Percentiles rank a stretch among this genome's conserved stretches.
Evolutionary conservation across 2,797 vertebrate genomes (phyloP).

Genomic region (Sebastes hubbsi): DNA sequence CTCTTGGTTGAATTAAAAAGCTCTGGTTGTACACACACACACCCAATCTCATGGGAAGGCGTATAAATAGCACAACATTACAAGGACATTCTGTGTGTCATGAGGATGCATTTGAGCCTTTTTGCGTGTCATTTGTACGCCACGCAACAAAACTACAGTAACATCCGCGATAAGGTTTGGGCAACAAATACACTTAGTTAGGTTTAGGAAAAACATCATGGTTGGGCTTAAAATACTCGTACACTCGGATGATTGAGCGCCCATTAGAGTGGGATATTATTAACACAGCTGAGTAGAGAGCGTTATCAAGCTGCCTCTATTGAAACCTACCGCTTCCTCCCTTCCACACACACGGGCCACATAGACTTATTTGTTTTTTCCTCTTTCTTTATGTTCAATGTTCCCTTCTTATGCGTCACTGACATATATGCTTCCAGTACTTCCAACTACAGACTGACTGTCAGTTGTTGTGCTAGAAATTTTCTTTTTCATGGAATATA

Average conservation of each 20-base stretch:
- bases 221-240: no score
- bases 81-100: no score
- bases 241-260: slow-evolving; percentile 64
- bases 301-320: slow-evolving; percentile 59
- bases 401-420: neutral
- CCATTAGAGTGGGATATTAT: slow-evolving; percentile 73
- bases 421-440: neutral
- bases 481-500: neutral
- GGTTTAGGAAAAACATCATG: no score
- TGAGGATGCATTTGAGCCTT: no score
- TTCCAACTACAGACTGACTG: neutral
- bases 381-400: neutral
- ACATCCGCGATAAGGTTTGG: no score
- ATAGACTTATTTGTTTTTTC: neutral
- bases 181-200: no score
- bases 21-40: neutral
- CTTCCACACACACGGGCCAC: neutral
- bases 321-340: slow-evolving; percentile 63
- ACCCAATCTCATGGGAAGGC: no score
- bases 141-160: no score
- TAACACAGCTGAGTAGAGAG: slow-evolving; percentile 74
- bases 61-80: no score
- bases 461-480: neutral
- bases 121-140: no score
- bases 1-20: slow-evolving; percentile 24